Percentiles rank a stretch among this genome's conserved stretches.
These are phyloP conservation scores for Hemiprocne comata DNA, from an alignment of 2,113 vertebrate genomes.

Conservation along the genomic window DNA sequence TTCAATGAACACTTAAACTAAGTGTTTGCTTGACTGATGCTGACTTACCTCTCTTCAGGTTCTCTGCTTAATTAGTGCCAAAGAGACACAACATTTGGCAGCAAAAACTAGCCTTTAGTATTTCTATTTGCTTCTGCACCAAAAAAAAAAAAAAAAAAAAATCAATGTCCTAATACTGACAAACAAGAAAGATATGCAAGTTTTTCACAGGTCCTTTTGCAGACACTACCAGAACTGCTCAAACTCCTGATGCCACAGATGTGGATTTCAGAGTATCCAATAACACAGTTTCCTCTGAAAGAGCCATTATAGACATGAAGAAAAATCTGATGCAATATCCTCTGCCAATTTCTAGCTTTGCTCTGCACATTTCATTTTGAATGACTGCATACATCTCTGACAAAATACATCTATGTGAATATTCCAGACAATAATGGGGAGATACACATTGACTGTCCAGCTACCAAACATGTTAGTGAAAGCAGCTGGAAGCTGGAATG, in stretches of 20 bases:
- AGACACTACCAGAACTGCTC: background rate
- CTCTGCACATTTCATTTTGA: background rate
- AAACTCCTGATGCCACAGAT: background rate
- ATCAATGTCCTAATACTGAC: background rate
- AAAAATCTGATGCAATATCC: background rate
- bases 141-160: background rate
- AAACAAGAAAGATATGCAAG: background rate
- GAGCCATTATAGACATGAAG: background rate
- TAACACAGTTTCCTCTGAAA: background rate
- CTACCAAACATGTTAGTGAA: background rate
- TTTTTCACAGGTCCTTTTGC: background rate
- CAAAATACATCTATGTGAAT: background rate
- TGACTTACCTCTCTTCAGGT: background rate
- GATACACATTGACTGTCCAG: background rate
- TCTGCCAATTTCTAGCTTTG: background rate
- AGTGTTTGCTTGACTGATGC: background rate
- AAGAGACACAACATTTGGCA: background rate
- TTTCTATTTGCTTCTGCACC: background rate
- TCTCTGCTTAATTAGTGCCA: background rate
- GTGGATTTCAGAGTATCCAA: background rate
- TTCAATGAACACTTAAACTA: background rate
- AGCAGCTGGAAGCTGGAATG: background rate
- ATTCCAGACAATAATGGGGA: background rate
- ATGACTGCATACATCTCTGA: background rate
- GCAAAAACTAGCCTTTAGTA: background rate